Conservation (phyloP, 1,140 invertebrate species). For the Tachypleus tridentatus region DNA sequence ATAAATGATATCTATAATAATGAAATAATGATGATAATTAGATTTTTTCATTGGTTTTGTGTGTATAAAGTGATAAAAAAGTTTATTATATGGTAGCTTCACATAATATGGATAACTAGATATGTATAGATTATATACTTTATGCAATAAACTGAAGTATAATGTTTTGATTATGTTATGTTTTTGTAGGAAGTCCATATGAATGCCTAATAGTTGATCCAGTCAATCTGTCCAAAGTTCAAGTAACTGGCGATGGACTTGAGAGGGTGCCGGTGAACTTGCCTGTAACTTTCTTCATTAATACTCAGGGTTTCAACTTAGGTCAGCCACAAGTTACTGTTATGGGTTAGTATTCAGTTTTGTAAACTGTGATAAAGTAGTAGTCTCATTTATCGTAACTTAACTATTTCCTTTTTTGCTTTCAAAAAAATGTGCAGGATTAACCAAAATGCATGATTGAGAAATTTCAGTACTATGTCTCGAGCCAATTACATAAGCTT, state of each 20-base stretch:
- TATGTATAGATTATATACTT: not conserved
- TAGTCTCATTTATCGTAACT: not conserved
- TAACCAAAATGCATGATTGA: not conserved
- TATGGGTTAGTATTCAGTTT: conserved; percentile 26
- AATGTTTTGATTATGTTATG: not conserved
- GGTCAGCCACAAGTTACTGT: conserved; percentile 54
- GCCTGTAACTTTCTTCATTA: conserved; percentile 68
- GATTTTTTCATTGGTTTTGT: not conserved
- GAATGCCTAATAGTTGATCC: conserved; percentile 56
- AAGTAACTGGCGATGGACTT: conserved; percentile 61
- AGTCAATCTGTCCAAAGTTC: conserved; percentile 55
- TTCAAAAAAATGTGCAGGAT: not conserved
- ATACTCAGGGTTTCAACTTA: conserved; percentile 53
- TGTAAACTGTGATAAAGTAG: conserved; percentile 4
- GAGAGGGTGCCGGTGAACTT: conserved; percentile 86
- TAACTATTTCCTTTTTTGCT: no score
- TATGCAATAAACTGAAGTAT: conserved; percentile 4
- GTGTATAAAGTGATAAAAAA: not conserved
- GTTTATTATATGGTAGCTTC: not conserved
- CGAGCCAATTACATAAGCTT: no score
- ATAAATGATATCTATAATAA: no score
- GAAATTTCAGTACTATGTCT: not conserved
- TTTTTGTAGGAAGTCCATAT: conserved; percentile 48
- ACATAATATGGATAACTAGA: not conserved
- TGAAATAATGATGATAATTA: no score